Base-by-base conservation (phyloP, 2,797 vertebrate genomes). In the Telmatherina bonti region DNA sequence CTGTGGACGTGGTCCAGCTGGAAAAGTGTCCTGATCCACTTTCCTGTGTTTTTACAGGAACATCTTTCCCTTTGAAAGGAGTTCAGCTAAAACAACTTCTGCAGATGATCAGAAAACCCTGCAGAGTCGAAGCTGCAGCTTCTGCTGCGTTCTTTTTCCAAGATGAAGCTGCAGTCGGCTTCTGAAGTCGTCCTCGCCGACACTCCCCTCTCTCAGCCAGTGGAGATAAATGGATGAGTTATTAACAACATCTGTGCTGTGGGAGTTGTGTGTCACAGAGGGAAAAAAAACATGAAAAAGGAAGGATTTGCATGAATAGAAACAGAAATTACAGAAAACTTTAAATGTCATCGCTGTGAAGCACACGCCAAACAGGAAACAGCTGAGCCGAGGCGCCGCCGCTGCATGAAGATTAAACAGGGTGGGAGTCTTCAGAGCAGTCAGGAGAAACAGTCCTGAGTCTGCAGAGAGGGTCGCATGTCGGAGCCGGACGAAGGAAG, bases 161-260 rank as follows among this genome's bases (percentile, higher is more conserved):
- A 4, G 31, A 33, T 62, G 64, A 76, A 76, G 71, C 72, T 70
- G 67, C 56, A 57, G 29, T 65, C 22, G 22, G 69, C 79, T 85
- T 90, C 90, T 91, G 85, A 91, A 90, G 89, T 81, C 69, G 12
- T 54, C 38, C 33, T n/a, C n/a, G n/a, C n/a, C n/a, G n/a, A n/a
- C n/a, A n/a, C 51, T 56, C 16, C 5, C 43, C 53, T 76, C 63
- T 64, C 66, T 41, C 45, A 3, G 16, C 60, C 41, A 57, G 20
- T 27, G 31, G 26, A 45, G 27, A 75, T 75, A 73, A 70, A 81
- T 73, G 62, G 72, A 72, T 41, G 66, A 67, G 56, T 79, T 77
- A 69, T 84, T 79, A 83, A 82, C 76, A 56, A 8, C 20, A 7
- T 38, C 1, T 62, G 67, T 59, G 67, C 36, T 72, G 76, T 71